These are phyloP conservation scores for Spinus pinus DNA, from an alignment of 2,797 vertebrate species.

Conservation along the genomic window DNA sequence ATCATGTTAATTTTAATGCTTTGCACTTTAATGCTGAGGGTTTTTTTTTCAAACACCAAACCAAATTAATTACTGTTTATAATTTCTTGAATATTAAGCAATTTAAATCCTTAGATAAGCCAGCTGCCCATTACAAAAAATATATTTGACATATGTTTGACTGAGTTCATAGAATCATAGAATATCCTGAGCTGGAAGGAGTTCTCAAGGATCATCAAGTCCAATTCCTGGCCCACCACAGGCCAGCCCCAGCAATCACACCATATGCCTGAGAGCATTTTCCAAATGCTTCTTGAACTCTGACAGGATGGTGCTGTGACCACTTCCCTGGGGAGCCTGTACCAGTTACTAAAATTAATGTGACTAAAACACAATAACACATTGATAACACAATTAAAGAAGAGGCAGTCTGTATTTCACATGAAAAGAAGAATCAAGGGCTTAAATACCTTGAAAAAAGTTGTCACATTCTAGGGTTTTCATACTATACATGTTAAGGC, in stretches of 20 bases:
- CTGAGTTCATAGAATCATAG: not conserved
- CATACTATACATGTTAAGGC: not conserved
- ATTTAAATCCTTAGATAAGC: not conserved
- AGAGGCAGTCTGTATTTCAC: not conserved
- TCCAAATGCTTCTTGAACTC: not conserved
- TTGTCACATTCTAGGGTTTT: not conserved
- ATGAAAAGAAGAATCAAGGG: not conserved
- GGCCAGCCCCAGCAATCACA: not conserved
- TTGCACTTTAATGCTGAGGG: not conserved
- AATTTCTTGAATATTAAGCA: not conserved
- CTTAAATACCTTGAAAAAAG: not conserved
- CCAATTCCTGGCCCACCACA: not conserved
- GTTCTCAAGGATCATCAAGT: not conserved
- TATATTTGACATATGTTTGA: not conserved
- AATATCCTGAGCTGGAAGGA: not conserved
- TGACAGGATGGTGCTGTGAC: not conserved
- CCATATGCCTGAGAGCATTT: not conserved
- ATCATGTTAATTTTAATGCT: fast-evolving
- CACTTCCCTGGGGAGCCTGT: not conserved
- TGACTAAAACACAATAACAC: not conserved
- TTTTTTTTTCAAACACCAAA: not conserved
- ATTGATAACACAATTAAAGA: not conserved
- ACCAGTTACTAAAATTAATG: not conserved
- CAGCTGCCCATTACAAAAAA: not conserved
- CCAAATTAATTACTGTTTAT: not conserved